Evolutionary conservation across 2,113 vertebrate species (phyloP).

Genomic region (Hiodon tergisus): DNA sequence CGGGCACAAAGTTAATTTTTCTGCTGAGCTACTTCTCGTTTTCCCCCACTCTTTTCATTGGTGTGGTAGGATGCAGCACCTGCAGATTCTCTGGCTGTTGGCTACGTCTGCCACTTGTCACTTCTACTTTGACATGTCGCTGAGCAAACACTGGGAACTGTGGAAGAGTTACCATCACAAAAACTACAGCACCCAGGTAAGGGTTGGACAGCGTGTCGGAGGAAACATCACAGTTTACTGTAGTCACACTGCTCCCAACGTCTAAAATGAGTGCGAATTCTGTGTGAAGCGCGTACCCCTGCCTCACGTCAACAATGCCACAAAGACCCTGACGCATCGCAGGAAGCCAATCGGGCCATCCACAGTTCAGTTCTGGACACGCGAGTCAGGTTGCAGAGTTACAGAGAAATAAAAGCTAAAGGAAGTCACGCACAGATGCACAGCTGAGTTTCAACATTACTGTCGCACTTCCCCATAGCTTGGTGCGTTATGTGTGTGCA

Average conservation of each 20-base stretch:
- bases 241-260: no score
- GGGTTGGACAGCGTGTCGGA: not conserved
- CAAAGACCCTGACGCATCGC: no score
- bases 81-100: constrained; percentile 21
- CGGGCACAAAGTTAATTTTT: not conserved
- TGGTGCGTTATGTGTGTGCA: not conserved
- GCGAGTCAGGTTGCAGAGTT: no score
- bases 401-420: no score
- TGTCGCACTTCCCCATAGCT: not conserved
- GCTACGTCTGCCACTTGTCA: constrained; percentile 6
- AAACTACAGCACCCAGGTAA: constrained; percentile 46
- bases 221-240: not conserved
- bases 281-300: no score
- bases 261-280: no score
- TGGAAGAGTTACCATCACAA: constrained; percentile 48
- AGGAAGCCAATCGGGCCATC: no score
- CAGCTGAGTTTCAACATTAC: not conserved
- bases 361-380: no score
- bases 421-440: not conserved
- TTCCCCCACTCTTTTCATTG: not conserved
- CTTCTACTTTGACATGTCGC: constrained; percentile 10
- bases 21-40: not conserved
- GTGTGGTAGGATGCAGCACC: constrained; percentile 6
- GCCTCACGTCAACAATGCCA: no score
- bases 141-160: constrained; percentile 42